phyloP scores from a whole-genome alignment of 2,113 vertebrate genomes.

The Psammodynastes pulverulentus region DNA sequence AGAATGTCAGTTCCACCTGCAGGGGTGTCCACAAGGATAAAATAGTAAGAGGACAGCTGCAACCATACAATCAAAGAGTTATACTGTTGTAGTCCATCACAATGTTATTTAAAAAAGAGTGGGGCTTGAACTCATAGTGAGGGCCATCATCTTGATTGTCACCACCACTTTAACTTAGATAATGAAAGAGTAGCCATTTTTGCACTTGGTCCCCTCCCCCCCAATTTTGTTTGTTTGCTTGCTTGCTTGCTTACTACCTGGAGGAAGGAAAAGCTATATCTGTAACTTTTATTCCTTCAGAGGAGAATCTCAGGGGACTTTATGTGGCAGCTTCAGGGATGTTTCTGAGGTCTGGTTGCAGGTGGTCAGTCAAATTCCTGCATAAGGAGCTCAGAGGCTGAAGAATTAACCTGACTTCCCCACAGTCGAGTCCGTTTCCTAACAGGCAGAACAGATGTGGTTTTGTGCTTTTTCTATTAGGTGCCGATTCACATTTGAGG shows the following conservation, averaged over 20 bases:
- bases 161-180: not conserved
- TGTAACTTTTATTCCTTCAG: not conserved
- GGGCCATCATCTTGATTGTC: not conserved
- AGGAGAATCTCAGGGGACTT: not conserved
- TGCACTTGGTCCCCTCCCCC: not conserved
- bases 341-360: constrained; percentile 6
- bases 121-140: not conserved
- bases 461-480: not conserved
- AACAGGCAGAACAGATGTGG: not conserved
- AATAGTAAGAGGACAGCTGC: not conserved
- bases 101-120: not conserved
- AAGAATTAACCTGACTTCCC: not conserved
- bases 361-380: not conserved
- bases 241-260: not conserved
- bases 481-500: not conserved
- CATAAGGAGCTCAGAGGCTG: not conserved
- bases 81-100: not conserved
- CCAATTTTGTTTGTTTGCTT: no score
- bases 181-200: not conserved
- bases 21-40: not conserved
- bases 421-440: not conserved
- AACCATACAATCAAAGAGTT: not conserved
- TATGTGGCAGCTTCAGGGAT: not conserved
- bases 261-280: not conserved
- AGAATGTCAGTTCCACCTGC: not conserved